Conservation (phyloP, 2,113 vertebrate species). For the Hippocampus zosterae region DNA sequence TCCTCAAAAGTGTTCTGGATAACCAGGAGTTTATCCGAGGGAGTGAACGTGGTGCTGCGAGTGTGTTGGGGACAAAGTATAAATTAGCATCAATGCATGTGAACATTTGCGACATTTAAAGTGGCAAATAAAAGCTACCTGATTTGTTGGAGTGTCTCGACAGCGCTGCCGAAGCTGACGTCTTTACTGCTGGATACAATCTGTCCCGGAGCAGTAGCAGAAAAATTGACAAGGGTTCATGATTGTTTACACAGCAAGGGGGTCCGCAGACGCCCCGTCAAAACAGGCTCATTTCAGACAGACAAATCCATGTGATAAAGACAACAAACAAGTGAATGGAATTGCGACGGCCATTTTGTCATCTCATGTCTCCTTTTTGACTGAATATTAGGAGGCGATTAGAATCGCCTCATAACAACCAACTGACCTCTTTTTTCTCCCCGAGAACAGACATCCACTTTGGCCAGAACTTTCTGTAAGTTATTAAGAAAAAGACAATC, state of each 20-base stretch:
- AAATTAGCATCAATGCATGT: too few species aligned
- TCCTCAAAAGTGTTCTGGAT: slow-evolving; percentile 96
- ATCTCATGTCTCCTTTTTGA: neutral
- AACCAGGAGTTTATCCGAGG: slow-evolving; percentile 89
- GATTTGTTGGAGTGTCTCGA: slow-evolving; percentile 96
- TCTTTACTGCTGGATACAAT: slow-evolving; percentile 86
- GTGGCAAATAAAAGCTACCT: slow-evolving; percentile 72
- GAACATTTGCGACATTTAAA: neutral
- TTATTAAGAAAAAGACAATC: neutral
- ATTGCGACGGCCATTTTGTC: neutral
- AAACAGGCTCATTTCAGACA: neutral
- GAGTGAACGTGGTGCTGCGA: slow-evolving; percentile 89
- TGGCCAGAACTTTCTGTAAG: slow-evolving; percentile 91
- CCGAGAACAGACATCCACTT: slow-evolving; percentile 80
- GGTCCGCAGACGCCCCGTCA: too few species aligned
- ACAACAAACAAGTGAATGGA: too few species aligned
- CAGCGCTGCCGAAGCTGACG: slow-evolving; percentile 86
- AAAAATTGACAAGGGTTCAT: too few species aligned
- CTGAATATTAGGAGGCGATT: neutral
- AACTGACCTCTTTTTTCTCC: slow-evolving; percentile 82
- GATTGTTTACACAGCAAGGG: neutral
- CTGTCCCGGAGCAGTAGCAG: slow-evolving; percentile 58
- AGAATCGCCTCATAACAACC: neutral
- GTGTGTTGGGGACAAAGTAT: neutral
- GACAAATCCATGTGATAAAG: neutral